Conservation (phyloP, 2,797 vertebrate genomes). For the Ibycter americanus region DNA sequence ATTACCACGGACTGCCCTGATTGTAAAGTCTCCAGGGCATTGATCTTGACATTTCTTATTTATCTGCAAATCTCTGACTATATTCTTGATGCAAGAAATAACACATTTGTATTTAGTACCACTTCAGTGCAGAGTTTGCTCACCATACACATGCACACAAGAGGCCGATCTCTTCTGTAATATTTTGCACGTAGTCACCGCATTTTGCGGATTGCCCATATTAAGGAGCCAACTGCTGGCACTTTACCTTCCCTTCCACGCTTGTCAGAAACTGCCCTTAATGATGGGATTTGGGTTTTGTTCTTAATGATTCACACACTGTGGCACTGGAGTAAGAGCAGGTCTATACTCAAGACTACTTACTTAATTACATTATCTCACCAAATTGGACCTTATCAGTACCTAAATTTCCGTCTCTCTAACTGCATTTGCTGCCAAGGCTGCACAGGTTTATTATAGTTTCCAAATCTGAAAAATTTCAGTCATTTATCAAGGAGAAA, state of each 20-base stretch:
- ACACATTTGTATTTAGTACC: neutral
- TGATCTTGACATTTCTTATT: slow-evolving; percentile 18
- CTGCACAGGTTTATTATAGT: neutral
- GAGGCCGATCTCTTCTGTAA: neutral
- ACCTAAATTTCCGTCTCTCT: neutral
- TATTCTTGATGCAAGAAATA: neutral
- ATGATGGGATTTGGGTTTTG: neutral
- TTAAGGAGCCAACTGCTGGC: neutral
- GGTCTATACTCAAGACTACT: neutral
- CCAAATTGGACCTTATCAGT: accelerated
- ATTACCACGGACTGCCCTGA: neutral
- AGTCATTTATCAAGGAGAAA: neutral
- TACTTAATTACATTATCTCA: neutral
- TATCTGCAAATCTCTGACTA: neutral
- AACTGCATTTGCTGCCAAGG: too few relatives aligned
- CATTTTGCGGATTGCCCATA: neutral
- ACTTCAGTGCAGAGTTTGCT: neutral
- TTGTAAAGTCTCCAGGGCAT: slow-evolving; percentile 29
- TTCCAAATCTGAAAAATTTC: neutral
- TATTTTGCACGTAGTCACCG: neutral
- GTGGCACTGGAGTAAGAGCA: neutral
- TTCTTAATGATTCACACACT: neutral
- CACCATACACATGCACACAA: accelerated
- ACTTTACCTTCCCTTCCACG: neutral
- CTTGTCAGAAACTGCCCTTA: neutral